Base-by-base conservation (phyloP, 2,113 vertebrate species). In the Progne subis region DNA sequence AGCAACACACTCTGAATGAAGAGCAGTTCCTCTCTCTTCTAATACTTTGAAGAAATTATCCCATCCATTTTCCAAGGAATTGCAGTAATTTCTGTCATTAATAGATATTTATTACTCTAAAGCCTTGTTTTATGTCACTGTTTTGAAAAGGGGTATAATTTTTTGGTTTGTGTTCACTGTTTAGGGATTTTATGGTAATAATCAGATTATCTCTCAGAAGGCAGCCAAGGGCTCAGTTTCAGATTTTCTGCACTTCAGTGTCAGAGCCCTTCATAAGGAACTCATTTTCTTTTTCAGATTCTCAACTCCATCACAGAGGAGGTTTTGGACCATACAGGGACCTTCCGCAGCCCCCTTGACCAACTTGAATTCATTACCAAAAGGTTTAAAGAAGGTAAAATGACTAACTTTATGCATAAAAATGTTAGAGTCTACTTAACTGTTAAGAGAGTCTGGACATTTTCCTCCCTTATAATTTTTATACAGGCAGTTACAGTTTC, bases 231-330 rank as follows among this genome's bases (percentile, higher is more conserved):
- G 18, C 41, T 90, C 43, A 13, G 26, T 88, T 92, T 81, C 12
- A 50, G 6, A 41, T 72, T 72, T 91, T 79, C 41, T 70, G 44
- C 23, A 18, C 14, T 55, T 76, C 13, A 17, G 15, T 90, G 31
- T 43, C 69, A 95, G 69, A 92, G 75, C 75, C 32, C 68, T 91
- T 94, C 46, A 31, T 13, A 88, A 93, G 82, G 41, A 72, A 20
- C 86, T 94, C n/a, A 29, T 17, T 93, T 82, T 75, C 44, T 92
- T 55, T 96, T 93, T 49, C 96, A 99, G 99, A 98, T 99, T 97
- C 97, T 99, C 92, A 99, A 98, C 88, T 98, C 98, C 63, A 96
- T 99, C 96, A 99, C 99, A 46, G 98, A 98, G 86, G 99, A 99
- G 70, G 97, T 99, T 60, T 96, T 99, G 32, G 97, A 98, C 74